Evolutionary conservation across 2,888 invertebrate species (phyloP).

Genomic region (Ochropacha duplaris): DNA sequence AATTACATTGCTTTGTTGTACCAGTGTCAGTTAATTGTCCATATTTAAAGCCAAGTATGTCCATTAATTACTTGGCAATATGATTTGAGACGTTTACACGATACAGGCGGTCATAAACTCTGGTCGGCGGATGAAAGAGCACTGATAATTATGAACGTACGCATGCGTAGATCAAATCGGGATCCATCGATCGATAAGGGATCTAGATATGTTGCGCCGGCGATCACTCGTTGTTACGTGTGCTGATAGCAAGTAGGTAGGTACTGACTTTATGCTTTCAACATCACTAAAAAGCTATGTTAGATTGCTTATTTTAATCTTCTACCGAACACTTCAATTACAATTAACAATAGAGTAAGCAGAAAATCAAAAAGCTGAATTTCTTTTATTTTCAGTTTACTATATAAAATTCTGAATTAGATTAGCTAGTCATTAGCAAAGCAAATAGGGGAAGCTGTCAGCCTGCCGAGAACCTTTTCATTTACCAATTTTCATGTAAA

Average conservation of each 20-base stretch:
- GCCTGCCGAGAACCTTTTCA: neutral
- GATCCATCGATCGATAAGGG: constrained; percentile 75
- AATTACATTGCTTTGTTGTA: constrained; percentile 47
- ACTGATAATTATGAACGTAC: constrained; percentile 76
- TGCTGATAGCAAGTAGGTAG: constrained; percentile 51
- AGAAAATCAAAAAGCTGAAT: too few species aligned
- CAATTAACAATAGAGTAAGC: too few species aligned
- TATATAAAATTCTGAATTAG: too few species aligned
- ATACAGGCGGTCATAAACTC: constrained; percentile 68
- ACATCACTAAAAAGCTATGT: neutral
- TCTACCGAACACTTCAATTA: too few species aligned
- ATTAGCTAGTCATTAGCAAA: too few species aligned
- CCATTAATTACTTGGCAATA: constrained; percentile 76
- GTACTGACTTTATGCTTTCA: neutral
- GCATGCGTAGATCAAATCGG: constrained; percentile 80
- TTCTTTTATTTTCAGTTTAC: too few species aligned
- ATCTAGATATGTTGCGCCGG: constrained; percentile 67
- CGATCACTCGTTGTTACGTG: constrained; percentile 58
- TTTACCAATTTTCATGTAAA: constrained; percentile 12
- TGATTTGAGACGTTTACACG: constrained; percentile 76
- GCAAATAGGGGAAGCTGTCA: too few species aligned
- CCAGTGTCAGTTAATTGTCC: constrained; percentile 62
- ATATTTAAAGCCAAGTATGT: constrained; percentile 57
- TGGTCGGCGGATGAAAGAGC: constrained; percentile 78
- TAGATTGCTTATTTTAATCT: too few species aligned